Conservation (phyloP, 2,113 vertebrate species). For the Dascyllus trimaculatus region DNA sequence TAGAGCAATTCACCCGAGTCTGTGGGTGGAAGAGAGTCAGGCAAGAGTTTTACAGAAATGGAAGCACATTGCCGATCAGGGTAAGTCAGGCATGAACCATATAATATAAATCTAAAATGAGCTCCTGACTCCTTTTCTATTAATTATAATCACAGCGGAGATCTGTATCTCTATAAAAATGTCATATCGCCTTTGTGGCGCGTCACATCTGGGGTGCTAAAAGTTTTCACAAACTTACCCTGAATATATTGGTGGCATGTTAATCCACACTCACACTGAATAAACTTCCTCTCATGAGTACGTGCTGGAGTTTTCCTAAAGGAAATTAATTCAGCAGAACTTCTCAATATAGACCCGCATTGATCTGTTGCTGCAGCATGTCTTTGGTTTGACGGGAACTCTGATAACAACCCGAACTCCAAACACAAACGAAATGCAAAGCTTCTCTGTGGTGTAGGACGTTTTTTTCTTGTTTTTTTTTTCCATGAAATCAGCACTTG, state of each 20-base stretch:
- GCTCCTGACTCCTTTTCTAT: slow-evolving; percentile 32
- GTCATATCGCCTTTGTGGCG: slow-evolving; percentile 19
- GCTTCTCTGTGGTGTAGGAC: background rate
- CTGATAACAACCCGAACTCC: slow-evolving; percentile 43
- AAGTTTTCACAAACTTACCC: slow-evolving; percentile 42
- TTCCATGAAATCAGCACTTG: slow-evolving; percentile 33
- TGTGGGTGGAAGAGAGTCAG: slow-evolving; percentile 61
- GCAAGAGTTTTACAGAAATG: slow-evolving; percentile 35
- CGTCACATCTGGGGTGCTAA: slow-evolving; percentile 26
- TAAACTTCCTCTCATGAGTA: slow-evolving; percentile 19
- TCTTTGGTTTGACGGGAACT: slow-evolving; percentile 51
- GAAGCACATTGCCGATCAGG: slow-evolving; percentile 34
- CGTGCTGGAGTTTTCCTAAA: slow-evolving; percentile 20
- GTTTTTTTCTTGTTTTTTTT: background rate
- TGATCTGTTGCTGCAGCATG: slow-evolving; percentile 49
- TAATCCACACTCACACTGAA: slow-evolving; percentile 15
- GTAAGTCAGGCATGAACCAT: slow-evolving; percentile 43
- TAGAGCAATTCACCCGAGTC: slow-evolving; percentile 22
- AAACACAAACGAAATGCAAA: slow-evolving; percentile 45
- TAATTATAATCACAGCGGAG: slow-evolving; percentile 46
- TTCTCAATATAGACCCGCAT: slow-evolving; percentile 52
- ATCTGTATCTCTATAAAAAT: slow-evolving; percentile 26
- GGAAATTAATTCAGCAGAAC: slow-evolving; percentile 57
- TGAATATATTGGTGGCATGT: slow-evolving; percentile 7
- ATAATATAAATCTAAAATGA: slow-evolving; percentile 65